Base-by-base conservation (phyloP, 2,797 vertebrate species). In the Sternarchorhynchus goeldii region DNA sequence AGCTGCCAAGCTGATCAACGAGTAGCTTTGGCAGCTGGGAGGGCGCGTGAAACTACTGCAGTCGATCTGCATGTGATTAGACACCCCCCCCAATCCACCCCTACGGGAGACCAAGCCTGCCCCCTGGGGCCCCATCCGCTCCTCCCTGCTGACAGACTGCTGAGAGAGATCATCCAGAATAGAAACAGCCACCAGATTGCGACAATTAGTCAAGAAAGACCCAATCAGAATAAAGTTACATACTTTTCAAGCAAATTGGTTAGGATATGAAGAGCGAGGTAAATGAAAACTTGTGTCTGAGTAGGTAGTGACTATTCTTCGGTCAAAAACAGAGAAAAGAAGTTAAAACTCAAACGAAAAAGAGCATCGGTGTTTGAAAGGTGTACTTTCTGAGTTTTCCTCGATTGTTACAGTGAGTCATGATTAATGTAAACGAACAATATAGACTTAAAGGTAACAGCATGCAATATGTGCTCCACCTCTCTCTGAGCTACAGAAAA, bases 51-150 rank as follows among this genome's bases (percentile, higher is more conserved):
- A 58, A 45, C 76, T 69, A 68, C 34, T 57, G 60, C 58, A 64
- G 76, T 18, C 45, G 53, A 72, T 50, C 57, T 45, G 59, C 32
- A 60, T 78, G 68, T 57, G 72, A 78, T 78, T 78, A 73, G 50
- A 72, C 66, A 25, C 25, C 25, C 25, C 25, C 25, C 25, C 50
- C 64, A 67, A 71, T 16, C 45, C 58, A 60, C 32, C 50, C 72
- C 41, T 14, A 36, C 56, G 59, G 39, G 64, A 78, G 25, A 62
- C 45, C 76, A 65, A 68, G 65, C 56, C 63, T 72, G 57, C 58
- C 39, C 39, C 59, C 41, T 56, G 57, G 29, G 50, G 57, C 56
- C 60, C 68, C 72, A 50, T 10, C 10, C 45, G 45, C 45, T 12
- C 45, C 45, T 50, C 45, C 3, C 10, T 12, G 45, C 45, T 50